phyloP scores from a whole-genome alignment of 2,797 vertebrate genomes.

The Calcarius lapponicus region DNA sequence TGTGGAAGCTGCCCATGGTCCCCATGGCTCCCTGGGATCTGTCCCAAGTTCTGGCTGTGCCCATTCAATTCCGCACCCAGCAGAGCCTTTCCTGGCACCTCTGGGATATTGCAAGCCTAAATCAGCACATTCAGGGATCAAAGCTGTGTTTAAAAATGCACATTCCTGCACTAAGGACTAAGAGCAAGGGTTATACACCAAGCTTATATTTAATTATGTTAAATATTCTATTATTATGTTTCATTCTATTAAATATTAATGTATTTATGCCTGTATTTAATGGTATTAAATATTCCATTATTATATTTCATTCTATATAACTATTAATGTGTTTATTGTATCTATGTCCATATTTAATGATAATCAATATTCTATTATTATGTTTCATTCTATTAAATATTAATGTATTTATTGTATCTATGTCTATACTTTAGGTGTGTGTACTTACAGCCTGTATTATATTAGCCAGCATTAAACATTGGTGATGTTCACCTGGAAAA shows the following conservation, averaged over 20 bases:
- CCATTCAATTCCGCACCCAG: neutral
- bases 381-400: neutral
- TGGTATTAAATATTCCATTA: neutral
- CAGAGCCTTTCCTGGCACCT: neutral
- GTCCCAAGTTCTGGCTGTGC: neutral
- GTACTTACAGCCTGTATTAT: neutral
- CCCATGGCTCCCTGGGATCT: neutral
- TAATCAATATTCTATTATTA: neutral
- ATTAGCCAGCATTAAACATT: neutral
- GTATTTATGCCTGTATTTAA: neutral
- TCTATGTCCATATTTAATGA: neutral
- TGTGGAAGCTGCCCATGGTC: neutral
- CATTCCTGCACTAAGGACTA: neutral
- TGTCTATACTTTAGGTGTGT: neutral
- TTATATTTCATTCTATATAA: neutral
- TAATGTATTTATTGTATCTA: neutral
- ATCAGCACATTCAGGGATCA: neutral
- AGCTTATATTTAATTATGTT: no score
- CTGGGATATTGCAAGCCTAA: neutral
- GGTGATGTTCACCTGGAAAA: fast-evolving
- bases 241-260: neutral
- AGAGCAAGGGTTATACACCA: neutral
- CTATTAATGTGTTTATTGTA: neutral
- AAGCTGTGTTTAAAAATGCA: neutral
- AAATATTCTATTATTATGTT: neutral